Evolutionary conservation across 2,113 vertebrate genomes (phyloP), one percentile per base, ranked within the genome.

Genomic region (Myiopsitta monachus): DNA sequence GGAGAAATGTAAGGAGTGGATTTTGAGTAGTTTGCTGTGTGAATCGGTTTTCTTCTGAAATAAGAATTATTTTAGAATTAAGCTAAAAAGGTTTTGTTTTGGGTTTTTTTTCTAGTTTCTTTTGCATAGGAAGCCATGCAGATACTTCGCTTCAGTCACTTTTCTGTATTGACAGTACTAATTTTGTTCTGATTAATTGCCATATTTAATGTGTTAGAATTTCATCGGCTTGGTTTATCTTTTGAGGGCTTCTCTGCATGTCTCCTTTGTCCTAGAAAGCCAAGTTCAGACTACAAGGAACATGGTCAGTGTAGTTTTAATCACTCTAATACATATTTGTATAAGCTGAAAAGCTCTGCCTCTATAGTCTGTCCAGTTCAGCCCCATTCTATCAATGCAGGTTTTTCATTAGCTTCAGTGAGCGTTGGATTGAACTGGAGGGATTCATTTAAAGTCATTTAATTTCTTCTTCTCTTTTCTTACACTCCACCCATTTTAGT

Each of bases 201-300:
- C 41, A 17, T 70, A 7, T 69, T 51, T 62, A 68, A 73, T 59
- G 78, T 68, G 13, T 62, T 76, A 26, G 38, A 24, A 9, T 46
- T 55, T n/a, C 68, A 13, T 39, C 52, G 41, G 10, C 61, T 83
- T 59, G 3, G 38, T 90, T 46, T 90, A 18, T 86, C 36, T 74
- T 69, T 72, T 8, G 3, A 28, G 3, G 2, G 0, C 5, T 75
- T 69, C 70, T 14, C 36, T 86, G 9, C 11, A 1, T 61, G 18
- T 81, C 83, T 63, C 38, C 83, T 93, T 59, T 87, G 61, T 84
- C 69, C 77, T 95, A 84, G 80, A 96, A 87, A 89, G 83, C 15
- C 26, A 57, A 76, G 36, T 69, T 90, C 61, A 83, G 59, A 26
- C 76, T 67, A 21, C 7, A 19, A 64, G 69, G 51, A 88, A 47